Percentiles rank a stretch among this genome's conserved stretches.
phyloP scores from a whole-genome alignment of 23 tunicate genomes.

The Corella eumyota region DNA sequence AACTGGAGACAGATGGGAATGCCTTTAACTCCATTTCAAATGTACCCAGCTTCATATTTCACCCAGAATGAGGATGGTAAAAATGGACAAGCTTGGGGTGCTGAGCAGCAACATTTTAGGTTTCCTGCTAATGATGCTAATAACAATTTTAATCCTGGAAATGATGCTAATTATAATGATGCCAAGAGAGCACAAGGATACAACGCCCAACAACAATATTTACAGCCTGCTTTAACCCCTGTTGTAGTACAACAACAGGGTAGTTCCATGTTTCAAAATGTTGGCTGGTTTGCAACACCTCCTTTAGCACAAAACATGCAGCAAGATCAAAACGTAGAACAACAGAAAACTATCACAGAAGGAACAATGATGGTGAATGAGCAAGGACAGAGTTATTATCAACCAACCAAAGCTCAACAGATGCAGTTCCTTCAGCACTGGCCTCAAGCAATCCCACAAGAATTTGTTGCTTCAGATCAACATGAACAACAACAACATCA shows the following conservation, averaged over 20 bases:
- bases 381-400: conserved; percentile 1
- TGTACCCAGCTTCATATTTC: conserved; percentile 63
- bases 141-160: not conserved
- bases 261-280: conserved; percentile 20
- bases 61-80: conserved; percentile 20
- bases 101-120: conserved; percentile 46
- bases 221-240: conserved; percentile 53
- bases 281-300: conserved; percentile 46
- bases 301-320: conserved; percentile 5
- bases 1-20: conserved; percentile 43
- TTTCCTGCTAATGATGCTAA: conserved; percentile 47
- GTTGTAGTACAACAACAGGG: conserved; percentile 56
- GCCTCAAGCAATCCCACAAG: not conserved
- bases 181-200: conserved; percentile 5
- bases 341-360: not conserved
- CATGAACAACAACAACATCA: not conserved
- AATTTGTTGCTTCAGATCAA: no score
- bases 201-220: conserved; percentile 34
- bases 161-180: not conserved
- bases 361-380: no score
- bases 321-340: not conserved
- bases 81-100: conserved; percentile 26
- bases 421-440: not conserved
- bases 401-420: not conserved
- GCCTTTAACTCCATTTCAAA: conserved; percentile 75